Percentiles rank a stretch among this genome's conserved stretches.
Conservation (phyloP, 2,888 invertebrate species). For the Pinctada fucata region DNA sequence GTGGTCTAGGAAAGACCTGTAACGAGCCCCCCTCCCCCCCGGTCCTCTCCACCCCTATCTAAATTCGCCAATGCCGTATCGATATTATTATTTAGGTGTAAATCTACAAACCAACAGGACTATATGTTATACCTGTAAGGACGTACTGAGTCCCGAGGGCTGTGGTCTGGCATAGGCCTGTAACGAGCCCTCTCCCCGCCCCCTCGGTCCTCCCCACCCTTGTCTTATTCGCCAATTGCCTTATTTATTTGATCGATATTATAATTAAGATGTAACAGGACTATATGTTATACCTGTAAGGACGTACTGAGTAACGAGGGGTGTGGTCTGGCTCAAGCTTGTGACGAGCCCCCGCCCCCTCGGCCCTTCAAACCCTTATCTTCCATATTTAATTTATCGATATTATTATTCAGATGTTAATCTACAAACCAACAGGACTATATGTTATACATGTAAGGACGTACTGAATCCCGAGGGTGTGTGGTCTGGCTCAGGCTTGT, state of each 20-base stretch:
- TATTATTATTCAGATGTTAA: too few species aligned
- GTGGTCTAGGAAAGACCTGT: constrained; percentile 4
- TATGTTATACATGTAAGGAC: neutral
- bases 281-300: neutral
- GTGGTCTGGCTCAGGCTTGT: neutral
- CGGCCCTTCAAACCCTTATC: too few species aligned
- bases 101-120: neutral
- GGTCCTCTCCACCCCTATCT: too few species aligned
- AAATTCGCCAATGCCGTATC: too few species aligned
- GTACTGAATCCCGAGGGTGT: neutral
- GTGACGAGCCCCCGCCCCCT: neutral
- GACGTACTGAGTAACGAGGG: neutral
- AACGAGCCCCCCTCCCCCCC: neutral
- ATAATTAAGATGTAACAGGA: neutral
- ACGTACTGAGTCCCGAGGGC: neutral
- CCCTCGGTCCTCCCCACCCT: too few species aligned
- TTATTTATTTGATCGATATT: too few species aligned
- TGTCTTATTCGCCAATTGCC: too few species aligned
- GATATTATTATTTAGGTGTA: too few species aligned
- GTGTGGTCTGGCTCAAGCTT: neutral
- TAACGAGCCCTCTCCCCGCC: neutral
- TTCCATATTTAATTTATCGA: too few species aligned
- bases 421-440: neutral
- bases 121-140: neutral
- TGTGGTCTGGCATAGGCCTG: neutral